phyloP scores from a whole-genome alignment of 1,140 invertebrate species.

The Sesamia nonagrioides region DNA sequence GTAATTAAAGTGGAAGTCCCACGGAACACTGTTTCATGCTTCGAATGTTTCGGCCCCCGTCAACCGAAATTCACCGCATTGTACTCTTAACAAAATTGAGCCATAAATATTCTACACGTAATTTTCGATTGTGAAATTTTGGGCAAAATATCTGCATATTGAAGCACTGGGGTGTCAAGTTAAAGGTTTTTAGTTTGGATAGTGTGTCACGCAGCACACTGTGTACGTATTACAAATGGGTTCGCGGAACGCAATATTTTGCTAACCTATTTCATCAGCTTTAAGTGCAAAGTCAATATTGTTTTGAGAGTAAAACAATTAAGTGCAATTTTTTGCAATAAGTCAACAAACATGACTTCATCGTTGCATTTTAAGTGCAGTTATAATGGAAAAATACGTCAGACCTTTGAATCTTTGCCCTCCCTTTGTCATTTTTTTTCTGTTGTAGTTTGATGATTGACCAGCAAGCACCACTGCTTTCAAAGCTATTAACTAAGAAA shows the following conservation, averaged over 20 bases:
- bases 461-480: no score
- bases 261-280: conserved; percentile 42
- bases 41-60: conserved; percentile 57
- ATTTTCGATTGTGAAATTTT: conserved; percentile 74
- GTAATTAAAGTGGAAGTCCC: conserved; percentile 77
- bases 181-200: conserved; percentile 30
- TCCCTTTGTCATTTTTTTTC: no score
- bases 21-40: conserved; percentile 64
- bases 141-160: conserved; percentile 60
- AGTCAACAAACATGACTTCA: not conserved
- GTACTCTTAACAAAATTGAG: conserved; percentile 73
- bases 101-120: conserved; percentile 79
- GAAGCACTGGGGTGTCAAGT: conserved; percentile 53
- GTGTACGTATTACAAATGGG: conserved; percentile 2
- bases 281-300: conserved; percentile 40
- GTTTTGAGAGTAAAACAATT: conserved; percentile 16
- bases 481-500: no score
- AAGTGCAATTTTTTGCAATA: not conserved
- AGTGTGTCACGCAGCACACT: conserved; percentile 23
- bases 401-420: no score
- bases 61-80: conserved; percentile 65
- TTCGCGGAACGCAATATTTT: conserved; percentile 33
- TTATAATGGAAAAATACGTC: not conserved
- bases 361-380: not conserved
- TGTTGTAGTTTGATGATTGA: no score